Evolutionary conservation across 1,140 invertebrate species (phyloP).

Genomic region (Papilio polytes): DNA sequence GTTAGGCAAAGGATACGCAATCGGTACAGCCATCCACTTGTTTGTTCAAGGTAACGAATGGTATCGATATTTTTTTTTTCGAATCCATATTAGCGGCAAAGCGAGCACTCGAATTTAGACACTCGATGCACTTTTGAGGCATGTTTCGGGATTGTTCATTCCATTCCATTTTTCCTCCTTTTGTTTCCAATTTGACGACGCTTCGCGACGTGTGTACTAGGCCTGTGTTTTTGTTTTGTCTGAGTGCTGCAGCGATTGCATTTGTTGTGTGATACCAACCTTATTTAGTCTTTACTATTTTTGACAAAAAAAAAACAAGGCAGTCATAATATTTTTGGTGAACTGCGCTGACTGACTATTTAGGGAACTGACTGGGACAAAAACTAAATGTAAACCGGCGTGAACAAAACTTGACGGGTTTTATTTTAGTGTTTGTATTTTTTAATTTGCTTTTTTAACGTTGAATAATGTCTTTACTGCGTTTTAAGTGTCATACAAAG

Average conservation of each 20-base stretch:
- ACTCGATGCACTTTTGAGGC: conserved; percentile 66
- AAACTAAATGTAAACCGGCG: conserved; percentile 16
- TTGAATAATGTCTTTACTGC: background rate
- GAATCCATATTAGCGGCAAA: conserved; percentile 61
- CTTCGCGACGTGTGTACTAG: conserved; percentile 54
- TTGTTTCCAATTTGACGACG: conserved; percentile 62
- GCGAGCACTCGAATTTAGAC: conserved; percentile 67
- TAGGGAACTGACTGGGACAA: conserved; percentile 23
- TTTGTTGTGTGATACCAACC: conserved; percentile 49
- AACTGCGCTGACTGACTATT: conserved; percentile 14
- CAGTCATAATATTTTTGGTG: conserved; percentile 2
- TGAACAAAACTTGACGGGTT: conserved; percentile 7
- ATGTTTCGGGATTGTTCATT: conserved; percentile 69
- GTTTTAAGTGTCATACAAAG: background rate
- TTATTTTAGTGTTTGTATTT: background rate
- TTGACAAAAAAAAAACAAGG: conserved; percentile 13
- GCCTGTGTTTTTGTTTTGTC: conserved; percentile 62
- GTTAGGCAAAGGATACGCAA: conserved; percentile 36
- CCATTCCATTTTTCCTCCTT: conserved; percentile 64
- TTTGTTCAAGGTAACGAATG: conserved; percentile 56
- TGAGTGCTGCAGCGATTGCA: conserved; percentile 64
- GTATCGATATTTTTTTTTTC: conserved; percentile 52
- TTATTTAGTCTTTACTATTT: conserved; percentile 29
- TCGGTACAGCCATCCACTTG: conserved; percentile 43
- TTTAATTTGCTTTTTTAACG: background rate